Base-by-base conservation (phyloP, 2,113 vertebrate species). In the Oreochromis niloticus region DNA sequence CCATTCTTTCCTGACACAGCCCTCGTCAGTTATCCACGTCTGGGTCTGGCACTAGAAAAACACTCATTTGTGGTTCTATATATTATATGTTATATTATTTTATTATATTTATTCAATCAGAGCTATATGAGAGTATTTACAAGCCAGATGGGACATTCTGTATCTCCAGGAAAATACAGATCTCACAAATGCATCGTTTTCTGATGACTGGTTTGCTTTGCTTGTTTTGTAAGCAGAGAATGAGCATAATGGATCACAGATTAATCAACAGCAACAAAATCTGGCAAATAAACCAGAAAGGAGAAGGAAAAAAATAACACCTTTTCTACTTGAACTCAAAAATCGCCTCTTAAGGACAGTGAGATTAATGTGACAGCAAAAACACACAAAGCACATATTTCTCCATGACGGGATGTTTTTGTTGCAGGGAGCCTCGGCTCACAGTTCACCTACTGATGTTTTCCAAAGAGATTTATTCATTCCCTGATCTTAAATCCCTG, bases 401-500 rank as follows among this genome's bases (percentile, higher is more conserved):
- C 43, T 30, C 9, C 68, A 75, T 1, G 4, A 48, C 2, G 0
- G 9, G 41, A 16, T 32, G 27, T n/a, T 19, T 63, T n/a, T 6
- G 30, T 63, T 19, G 52, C 56, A 10, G 55, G 24, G 27, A 27
- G 14, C n/a, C 63, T 55, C 3, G 32, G n/a, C 36, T 80, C 56
- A 80, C 55, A 32, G 73, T 30, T 73, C 16, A 73, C 27, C 48
- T 32, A 46, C 39, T 27, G 10, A 32, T 75, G 82, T 73, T 30
- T 84, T 61, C 30, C 5, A 30, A 85, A 80, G 6, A 11, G 24
- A 85, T 80, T 85, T n/a, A 66, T 30, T 80, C 71, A 75, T 75
- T 50, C 43, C 41, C 11, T 22, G 46, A 14, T 19, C 19, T 59
- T 39, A 82, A 86, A 81, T 27, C 68, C 68, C 6, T 0, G 41